Evolutionary conservation across 1,140 invertebrate species (phyloP), one percentile per base, ranked within the genome.

Genomic region (Zelostemma sp.): DNA sequence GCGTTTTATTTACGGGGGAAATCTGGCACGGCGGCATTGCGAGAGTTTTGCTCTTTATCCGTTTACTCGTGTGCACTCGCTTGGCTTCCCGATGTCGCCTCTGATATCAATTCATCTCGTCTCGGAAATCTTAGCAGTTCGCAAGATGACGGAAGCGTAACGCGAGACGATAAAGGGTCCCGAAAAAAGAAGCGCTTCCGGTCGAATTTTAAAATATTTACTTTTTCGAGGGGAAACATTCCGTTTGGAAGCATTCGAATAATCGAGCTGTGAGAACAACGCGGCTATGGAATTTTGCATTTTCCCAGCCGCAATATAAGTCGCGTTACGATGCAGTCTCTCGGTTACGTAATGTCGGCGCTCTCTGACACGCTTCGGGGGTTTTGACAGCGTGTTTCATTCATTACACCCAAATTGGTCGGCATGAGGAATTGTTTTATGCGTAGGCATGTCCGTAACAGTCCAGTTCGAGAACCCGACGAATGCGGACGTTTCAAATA

Each of bases 311-410:
- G 58, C 25, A n/a, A n/a, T n/a, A n/a, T 67, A 51, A 67, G 45
- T 62, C 70, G 55, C 45, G 50, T 38, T 43, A 66, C 65, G 58
- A 63, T 60, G 47, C 71, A 51, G 15, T n/a, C n/a, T n/a, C n/a
- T n/a, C n/a, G 21, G 15, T 76, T 79, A 72, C 50, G 67, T 58
- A 76, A 78, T 54, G 5, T 40, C 40, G 60, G 18, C 61, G 68
- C 72, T 72, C 71, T 49, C 71, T 72, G 74, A 71, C 68, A 77
- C 73, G 77, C 73, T 72, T 49, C 56, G 47, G 14, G 69, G 54
- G 38, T 72, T 78, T 78, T 72, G 74, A 75, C 74, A 74, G 67
- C 68, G 62, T 56, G 66, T 51, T 73, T 58, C 71, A 75, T 75
- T 74, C 68, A 74, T 75, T 72, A 70, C 51, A 46, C 43, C 18